These are phyloP conservation scores for Limnephilus marmoratus DNA, from an alignment of 2,888 invertebrate species.

Conservation along the genomic window DNA sequence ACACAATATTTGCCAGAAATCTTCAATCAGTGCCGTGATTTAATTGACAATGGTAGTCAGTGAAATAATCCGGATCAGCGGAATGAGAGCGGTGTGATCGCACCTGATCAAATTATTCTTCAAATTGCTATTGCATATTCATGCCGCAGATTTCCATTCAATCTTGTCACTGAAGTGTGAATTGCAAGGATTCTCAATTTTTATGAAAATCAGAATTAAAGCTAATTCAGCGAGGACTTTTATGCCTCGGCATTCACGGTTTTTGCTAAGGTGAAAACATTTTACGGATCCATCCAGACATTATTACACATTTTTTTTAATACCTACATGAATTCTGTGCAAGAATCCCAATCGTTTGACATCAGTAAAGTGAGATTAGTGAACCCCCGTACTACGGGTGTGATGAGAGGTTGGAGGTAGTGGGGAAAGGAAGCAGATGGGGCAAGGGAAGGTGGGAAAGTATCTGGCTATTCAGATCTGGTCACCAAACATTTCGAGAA, in stretches of 20 bases:
- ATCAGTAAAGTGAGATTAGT: no score
- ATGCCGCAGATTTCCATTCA: constrained; percentile 47
- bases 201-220: background rate
- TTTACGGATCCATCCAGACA: background rate
- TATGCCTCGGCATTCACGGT: background rate
- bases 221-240: background rate
- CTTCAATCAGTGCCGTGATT: constrained; percentile 39
- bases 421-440: no score
- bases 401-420: no score
- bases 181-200: background rate
- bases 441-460: no score
- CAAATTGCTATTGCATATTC: constrained; percentile 56
- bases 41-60: constrained; percentile 41
- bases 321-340: no score
- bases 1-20: background rate
- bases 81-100: constrained; percentile 30
- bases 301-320: background rate
- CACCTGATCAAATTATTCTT: constrained; percentile 59
- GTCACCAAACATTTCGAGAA: no score
- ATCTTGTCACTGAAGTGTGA: constrained; percentile 17
- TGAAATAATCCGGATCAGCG: constrained; percentile 44
- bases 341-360: no score
- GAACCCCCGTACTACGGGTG: no score
- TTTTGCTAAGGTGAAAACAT: background rate
- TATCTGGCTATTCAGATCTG: no score